These are phyloP conservation scores for Aphelocoma californica DNA, from an alignment of 2,797 vertebrate genomes.

Conservation along the genomic window DNA sequence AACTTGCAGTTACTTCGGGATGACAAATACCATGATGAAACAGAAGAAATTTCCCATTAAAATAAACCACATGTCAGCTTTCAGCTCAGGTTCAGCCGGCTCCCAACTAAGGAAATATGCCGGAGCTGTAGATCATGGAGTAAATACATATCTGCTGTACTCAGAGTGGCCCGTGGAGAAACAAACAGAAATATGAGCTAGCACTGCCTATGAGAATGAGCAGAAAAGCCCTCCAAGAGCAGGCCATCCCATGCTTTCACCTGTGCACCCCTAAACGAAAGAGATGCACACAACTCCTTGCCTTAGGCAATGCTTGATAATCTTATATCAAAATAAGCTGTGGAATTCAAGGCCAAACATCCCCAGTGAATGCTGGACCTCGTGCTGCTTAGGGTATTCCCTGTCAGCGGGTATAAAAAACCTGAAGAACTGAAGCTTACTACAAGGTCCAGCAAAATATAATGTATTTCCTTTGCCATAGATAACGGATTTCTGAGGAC, in stretches of 20 bases:
- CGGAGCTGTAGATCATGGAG: slow-evolving; percentile 32
- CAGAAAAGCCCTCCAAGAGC: slow-evolving; percentile 9
- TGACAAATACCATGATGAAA: slow-evolving; percentile 56
- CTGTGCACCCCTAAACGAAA: neutral
- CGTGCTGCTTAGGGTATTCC: neutral
- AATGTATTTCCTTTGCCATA: neutral
- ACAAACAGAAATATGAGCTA: slow-evolving; percentile 61
- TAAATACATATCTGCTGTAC: slow-evolving; percentile 39
- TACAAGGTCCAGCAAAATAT: neutral
- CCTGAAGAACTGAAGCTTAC: neutral
- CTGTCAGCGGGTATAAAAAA: neutral
- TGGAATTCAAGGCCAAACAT: neutral
- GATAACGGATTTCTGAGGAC: neutral
- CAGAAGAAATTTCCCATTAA: slow-evolving; percentile 62
- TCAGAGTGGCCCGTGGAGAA: slow-evolving; percentile 33
- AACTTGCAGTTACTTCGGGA: slow-evolving; percentile 4
- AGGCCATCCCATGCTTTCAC: neutral
- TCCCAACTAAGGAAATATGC: slow-evolving; percentile 13
- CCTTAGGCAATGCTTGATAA: neutral
- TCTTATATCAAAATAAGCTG: neutral
- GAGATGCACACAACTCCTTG: neutral
- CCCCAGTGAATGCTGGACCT: neutral
- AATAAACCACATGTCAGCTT: slow-evolving; percentile 63
- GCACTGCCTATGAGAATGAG: neutral
- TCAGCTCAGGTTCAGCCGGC: neutral